Percentiles rank a stretch among this genome's conserved stretches.
Conservation (phyloP, 92 coral and sea anemone species). For the Umimayanthus kanabou region DNA sequence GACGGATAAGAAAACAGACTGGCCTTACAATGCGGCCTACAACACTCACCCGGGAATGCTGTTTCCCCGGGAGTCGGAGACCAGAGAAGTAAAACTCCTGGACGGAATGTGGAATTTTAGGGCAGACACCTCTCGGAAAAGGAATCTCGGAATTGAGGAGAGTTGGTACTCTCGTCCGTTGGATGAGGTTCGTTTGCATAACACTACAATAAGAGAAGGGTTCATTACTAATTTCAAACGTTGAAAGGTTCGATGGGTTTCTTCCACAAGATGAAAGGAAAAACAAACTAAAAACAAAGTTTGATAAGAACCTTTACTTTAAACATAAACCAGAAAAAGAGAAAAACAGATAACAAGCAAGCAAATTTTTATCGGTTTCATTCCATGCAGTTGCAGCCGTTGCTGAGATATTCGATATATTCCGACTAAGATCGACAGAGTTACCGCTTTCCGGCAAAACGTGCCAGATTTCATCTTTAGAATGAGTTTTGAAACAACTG, state of each 20-base stretch:
- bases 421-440: background rate
- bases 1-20: background rate
- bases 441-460: background rate
- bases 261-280: background rate
- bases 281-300: too few species aligned
- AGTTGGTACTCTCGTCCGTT: constrained; percentile 73
- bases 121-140: constrained; percentile 60
- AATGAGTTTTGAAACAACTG: background rate
- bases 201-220: background rate
- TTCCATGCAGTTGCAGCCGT: background rate
- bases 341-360: too few species aligned
- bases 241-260: background rate
- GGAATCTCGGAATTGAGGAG: constrained; percentile 61
- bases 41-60: constrained; percentile 53
- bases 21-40: constrained; percentile 4
- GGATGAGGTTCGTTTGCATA: constrained; percentile 56
- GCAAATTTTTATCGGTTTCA: background rate
- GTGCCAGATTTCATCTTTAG: background rate
- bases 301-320: too few species aligned
- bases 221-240: background rate
- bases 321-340: background rate
- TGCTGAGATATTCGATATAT: background rate
- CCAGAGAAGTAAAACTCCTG: constrained; percentile 72
- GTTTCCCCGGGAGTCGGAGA: constrained; percentile 81
- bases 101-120: constrained; percentile 88